Evolutionary conservation across 2,113 vertebrate genomes (phyloP).

Genomic region (Neolamprologus sp.): DNA sequence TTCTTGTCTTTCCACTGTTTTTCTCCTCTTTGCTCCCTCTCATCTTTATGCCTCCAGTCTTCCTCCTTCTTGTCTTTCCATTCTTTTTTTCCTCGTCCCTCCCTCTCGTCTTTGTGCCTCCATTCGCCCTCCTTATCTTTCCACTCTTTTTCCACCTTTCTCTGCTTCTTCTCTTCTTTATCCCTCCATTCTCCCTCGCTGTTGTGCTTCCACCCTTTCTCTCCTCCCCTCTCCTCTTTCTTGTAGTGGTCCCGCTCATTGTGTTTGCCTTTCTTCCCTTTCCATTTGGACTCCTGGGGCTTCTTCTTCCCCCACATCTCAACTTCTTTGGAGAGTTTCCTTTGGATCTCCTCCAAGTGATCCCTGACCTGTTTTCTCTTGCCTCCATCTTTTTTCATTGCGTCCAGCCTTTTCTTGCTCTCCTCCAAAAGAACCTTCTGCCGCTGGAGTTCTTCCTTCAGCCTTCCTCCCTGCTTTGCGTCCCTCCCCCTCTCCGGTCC

Average conservation of each 20-base stretch:
- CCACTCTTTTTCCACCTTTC: slow-evolving; percentile 22
- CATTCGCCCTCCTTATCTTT: background rate
- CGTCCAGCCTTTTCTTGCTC: slow-evolving; percentile 62
- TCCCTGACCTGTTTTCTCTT: slow-evolving; percentile 53
- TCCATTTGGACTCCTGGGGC: slow-evolving; percentile 43
- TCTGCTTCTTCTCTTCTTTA: slow-evolving; percentile 13
- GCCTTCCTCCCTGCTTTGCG: background rate
- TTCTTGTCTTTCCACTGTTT: slow-evolving; percentile 18
- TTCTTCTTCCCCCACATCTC: slow-evolving; percentile 63
- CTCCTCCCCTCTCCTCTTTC: slow-evolving; percentile 37
- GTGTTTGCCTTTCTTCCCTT: slow-evolving; percentile 35
- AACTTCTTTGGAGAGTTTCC: slow-evolving; percentile 60
- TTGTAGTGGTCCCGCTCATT: slow-evolving; percentile 38
- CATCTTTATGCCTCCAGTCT: background rate
- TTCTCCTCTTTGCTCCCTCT: slow-evolving; percentile 33
- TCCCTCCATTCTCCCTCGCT: slow-evolving; percentile 38
- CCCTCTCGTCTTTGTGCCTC: slow-evolving; percentile 11
- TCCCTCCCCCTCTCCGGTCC: slow-evolving; percentile 11
- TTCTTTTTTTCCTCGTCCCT: slow-evolving; percentile 1
- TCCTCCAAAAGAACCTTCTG: slow-evolving; percentile 66
- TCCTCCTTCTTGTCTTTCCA: background rate
- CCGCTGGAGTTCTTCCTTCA: slow-evolving; percentile 59
- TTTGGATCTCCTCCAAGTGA: slow-evolving; percentile 64
- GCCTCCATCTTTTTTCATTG: slow-evolving; percentile 57
- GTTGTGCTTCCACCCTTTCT: slow-evolving; percentile 31